These are phyloP conservation scores for Notechis scutatus DNA, from an alignment of 2,113 vertebrate species.

Conservation along the genomic window DNA sequence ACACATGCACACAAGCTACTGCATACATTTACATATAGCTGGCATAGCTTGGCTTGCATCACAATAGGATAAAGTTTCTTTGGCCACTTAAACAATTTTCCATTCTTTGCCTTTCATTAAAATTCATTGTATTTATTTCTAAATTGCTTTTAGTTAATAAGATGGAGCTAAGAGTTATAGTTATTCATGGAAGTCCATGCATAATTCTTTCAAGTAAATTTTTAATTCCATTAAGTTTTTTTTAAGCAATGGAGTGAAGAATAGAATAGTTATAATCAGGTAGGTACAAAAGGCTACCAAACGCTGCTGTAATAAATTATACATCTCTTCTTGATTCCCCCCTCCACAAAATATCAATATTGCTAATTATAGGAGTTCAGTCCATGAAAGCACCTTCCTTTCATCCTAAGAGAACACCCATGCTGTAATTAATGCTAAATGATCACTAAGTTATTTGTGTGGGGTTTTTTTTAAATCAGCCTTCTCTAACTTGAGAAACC, in stretches of 20 bases:
- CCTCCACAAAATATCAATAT: not conserved
- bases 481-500: not conserved
- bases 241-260: constrained; percentile 43
- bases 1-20: constrained; percentile 72
- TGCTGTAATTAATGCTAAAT: fast-evolving
- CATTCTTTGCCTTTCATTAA: constrained; percentile 68
- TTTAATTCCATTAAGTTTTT: constrained; percentile 13
- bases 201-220: constrained; percentile 64
- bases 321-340: not conserved
- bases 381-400: not conserved
- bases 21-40: constrained; percentile 85
- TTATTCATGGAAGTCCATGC: constrained; percentile 68
- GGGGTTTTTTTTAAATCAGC: not conserved
- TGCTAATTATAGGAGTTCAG: fast-evolving
- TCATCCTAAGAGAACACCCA: not conserved
- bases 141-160: constrained; percentile 68
- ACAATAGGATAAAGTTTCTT: constrained; percentile 78
- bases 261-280: constrained; percentile 57
- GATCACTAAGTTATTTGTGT: fast-evolving
- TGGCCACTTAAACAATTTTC: constrained; percentile 82
- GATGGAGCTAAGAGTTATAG: constrained; percentile 66
- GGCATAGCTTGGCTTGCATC: constrained; percentile 70
- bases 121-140: constrained; percentile 73
- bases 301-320: constrained; percentile 16
- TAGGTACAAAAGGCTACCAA: constrained; percentile 26